Conservation (phyloP, 1,140 invertebrate species). For the Saxidomus purpurata region DNA sequence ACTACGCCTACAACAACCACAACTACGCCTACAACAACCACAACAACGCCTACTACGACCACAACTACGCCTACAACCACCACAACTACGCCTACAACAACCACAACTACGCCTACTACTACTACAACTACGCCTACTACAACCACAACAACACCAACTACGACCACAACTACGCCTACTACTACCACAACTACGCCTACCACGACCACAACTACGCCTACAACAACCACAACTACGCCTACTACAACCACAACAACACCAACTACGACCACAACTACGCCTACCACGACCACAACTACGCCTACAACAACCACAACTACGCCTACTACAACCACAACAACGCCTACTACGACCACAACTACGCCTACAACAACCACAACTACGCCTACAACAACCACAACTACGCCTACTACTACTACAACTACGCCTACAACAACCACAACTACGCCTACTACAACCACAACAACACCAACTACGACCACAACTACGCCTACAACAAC, state of each 20-base stretch:
- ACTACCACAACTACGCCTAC: background rate
- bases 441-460: background rate
- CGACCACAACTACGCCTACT: background rate
- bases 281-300: background rate
- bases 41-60: background rate
- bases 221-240: background rate
- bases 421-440: background rate
- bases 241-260: constrained; percentile 1
- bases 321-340: constrained; percentile 1
- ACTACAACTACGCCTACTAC: background rate
- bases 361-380: background rate
- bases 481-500: background rate
- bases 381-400: background rate
- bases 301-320: background rate
- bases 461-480: constrained; percentile 1
- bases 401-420: no score
- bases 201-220: background rate
- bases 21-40: no score
- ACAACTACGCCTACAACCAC: background rate
- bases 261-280: background rate
- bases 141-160: constrained; percentile 5
- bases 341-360: no score
- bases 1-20: no score
- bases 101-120: background rate
- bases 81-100: background rate